Evolutionary conservation across 2,888 invertebrate species (phyloP).

Genomic region (Drosophila putrida): DNA sequence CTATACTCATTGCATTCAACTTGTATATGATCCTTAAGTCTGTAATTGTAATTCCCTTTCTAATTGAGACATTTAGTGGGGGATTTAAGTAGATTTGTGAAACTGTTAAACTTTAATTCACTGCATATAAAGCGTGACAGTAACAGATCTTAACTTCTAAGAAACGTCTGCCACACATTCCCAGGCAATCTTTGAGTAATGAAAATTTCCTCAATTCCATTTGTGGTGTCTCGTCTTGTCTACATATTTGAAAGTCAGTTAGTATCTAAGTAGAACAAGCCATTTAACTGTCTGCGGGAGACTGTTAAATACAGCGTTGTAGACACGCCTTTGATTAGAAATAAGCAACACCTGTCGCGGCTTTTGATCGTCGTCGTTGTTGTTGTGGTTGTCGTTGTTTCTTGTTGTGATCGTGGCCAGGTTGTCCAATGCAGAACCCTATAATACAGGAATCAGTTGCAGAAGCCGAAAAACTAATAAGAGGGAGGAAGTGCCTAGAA

Average conservation of each 20-base stretch:
- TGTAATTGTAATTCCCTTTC: conserved; percentile 11
- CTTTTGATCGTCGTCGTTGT: conserved; percentile 56
- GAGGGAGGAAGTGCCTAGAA: not conserved
- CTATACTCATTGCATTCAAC: too few species aligned
- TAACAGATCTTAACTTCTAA: conserved; percentile 19
- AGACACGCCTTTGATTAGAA: conserved; percentile 77
- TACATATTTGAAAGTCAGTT: conserved; percentile 47
- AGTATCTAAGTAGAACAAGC: conserved; percentile 71
- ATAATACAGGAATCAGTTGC: conserved; percentile 28
- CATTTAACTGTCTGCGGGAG: conserved; percentile 74
- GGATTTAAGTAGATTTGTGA: conserved; percentile 11
- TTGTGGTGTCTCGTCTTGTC: conserved; percentile 21
- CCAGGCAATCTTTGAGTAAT: conserved; percentile 9
- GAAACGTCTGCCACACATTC: not conserved
- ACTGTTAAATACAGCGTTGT: conserved; percentile 49
- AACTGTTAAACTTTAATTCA: conserved; percentile 14
- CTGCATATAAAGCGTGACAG: conserved; percentile 33
- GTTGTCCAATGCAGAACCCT: conserved; percentile 45
- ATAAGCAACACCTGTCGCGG: conserved; percentile 72
- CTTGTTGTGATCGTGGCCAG: conserved; percentile 44
- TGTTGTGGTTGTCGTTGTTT: conserved; percentile 8
- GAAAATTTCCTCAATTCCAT: conserved; percentile 25
- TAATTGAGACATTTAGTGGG: conserved; percentile 24
- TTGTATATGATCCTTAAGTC: not conserved
- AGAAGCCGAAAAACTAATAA: conserved; percentile 33